A percentile compares a stretch with the other conserved stretches of the same genome.
phyloP scores from a whole-genome alignment of 1,140 invertebrate species.

The Diabrotica virgifera region DNA sequence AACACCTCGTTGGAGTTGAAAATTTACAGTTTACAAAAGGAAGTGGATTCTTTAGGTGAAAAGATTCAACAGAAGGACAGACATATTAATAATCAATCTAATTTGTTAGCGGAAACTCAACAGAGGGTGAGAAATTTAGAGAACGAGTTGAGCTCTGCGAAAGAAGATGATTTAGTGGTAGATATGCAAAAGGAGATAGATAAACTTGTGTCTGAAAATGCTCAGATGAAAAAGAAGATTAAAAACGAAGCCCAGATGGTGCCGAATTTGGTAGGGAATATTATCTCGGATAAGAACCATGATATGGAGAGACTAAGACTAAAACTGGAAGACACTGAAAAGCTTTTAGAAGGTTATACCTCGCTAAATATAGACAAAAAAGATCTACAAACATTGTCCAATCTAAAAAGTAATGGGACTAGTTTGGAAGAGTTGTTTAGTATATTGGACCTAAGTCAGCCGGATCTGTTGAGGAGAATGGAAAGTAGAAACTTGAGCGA shows the following conservation, averaged over 20 bases:
- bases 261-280: conserved; percentile 59
- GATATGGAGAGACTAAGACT: conserved; percentile 62
- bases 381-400: conserved; percentile 43
- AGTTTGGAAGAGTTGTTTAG: conserved; percentile 31
- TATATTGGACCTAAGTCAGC: conserved; percentile 32
- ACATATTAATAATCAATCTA: conserved; percentile 54
- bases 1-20: conserved; percentile 64
- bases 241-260: conserved; percentile 49
- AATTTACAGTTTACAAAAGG: conserved; percentile 61
- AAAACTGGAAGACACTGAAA: conserved; percentile 53
- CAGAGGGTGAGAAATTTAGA: conserved; percentile 54
- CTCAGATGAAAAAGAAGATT: conserved; percentile 52
- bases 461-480: conserved; percentile 47
- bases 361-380: conserved; percentile 57
- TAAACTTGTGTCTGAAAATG: conserved; percentile 54
- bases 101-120: conserved; percentile 48
- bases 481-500: conserved; percentile 35
- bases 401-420: conserved; percentile 42
- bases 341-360: conserved; percentile 50
- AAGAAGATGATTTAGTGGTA: conserved; percentile 53
- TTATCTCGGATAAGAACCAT: conserved; percentile 65
- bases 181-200: conserved; percentile 56
- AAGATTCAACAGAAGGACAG: conserved; percentile 58
- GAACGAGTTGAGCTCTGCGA: conserved; percentile 51
- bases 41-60: conserved; percentile 56